Conservation (phyloP, 2,113 vertebrate species). For the Manacus vitellinus region DNA sequence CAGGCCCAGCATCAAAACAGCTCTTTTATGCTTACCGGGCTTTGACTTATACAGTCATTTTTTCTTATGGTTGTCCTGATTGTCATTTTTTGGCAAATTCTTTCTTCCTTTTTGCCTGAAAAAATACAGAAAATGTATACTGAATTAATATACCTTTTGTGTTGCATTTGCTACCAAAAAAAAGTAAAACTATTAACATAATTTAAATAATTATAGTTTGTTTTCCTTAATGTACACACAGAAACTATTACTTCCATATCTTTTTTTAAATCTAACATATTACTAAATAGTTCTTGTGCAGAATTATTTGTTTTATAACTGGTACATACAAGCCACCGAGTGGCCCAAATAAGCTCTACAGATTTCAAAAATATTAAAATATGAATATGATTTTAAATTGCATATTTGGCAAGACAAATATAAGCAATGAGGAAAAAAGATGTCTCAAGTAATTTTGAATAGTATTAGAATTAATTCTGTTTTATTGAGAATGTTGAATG, state of each 20-base stretch:
- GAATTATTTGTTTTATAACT: not conserved
- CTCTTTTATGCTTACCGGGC: constrained; percentile 82
- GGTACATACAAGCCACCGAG: not conserved
- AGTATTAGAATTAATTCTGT: not conserved
- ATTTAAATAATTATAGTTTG: not conserved
- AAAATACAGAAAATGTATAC: constrained; percentile 57
- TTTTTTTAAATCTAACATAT: not conserved
- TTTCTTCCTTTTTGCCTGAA: constrained; percentile 93
- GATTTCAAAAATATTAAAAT: not conserved
- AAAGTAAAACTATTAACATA: not conserved
- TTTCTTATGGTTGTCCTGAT: constrained; percentile 93
- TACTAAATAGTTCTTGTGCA: not conserved
- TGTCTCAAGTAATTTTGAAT: not conserved
- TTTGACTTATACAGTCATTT: constrained; percentile 92
- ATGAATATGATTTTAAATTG: not conserved
- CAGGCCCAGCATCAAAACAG: not conserved
- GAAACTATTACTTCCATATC: not conserved
- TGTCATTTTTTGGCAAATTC: constrained; percentile 91
- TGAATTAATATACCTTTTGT: not conserved
- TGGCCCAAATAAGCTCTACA: not conserved
- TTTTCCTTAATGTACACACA: not conserved
- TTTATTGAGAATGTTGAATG: not conserved
- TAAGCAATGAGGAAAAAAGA: not conserved
- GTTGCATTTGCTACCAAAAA: not conserved
- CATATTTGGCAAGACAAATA: not conserved